These are phyloP conservation scores for Tortricodes alternella DNA, from an alignment of 2,888 invertebrate species.

Conservation along the genomic window DNA sequence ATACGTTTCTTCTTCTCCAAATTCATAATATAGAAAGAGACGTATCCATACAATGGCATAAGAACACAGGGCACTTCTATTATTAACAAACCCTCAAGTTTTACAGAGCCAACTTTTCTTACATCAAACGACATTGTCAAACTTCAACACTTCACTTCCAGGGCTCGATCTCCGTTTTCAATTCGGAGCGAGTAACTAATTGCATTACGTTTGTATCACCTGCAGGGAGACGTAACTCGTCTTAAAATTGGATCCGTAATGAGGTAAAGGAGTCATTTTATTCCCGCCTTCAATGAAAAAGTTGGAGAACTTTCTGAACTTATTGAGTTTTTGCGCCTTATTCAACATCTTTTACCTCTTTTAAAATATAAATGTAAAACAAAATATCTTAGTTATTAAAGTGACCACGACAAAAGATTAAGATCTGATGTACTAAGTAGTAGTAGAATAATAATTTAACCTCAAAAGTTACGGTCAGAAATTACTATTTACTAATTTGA, in stretches of 20 bases:
- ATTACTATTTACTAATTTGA: background rate
- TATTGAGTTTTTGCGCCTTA: background rate
- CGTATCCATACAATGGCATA: too few species aligned
- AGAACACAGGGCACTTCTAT: too few species aligned
- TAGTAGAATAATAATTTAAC: background rate
- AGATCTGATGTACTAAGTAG: background rate
- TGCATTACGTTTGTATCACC: constrained; percentile 77
- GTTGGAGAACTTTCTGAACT: constrained; percentile 5
- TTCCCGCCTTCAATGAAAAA: constrained; percentile 39
- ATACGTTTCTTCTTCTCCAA: too few species aligned
- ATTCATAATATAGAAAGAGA: too few species aligned
- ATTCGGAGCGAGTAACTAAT: constrained; percentile 56
- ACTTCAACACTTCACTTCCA: constrained; percentile 22
- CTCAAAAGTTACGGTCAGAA: background rate
- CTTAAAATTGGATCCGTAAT: constrained; percentile 75
- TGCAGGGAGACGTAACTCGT: constrained; percentile 61
- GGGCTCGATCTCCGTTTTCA: background rate
- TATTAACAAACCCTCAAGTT: constrained; percentile 15
- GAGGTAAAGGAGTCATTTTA: constrained; percentile 71
- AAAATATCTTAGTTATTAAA: background rate
- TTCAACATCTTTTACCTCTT: too few species aligned
- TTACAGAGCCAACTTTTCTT: background rate
- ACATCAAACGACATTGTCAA: constrained; percentile 12
- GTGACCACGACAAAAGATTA: background rate
- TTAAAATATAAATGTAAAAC: background rate